Percentiles rank a stretch among this genome's conserved stretches.
These are phyloP conservation scores for Chionodraco myersi DNA, from an alignment of 2,113 vertebrate genomes.

Conservation along the genomic window DNA sequence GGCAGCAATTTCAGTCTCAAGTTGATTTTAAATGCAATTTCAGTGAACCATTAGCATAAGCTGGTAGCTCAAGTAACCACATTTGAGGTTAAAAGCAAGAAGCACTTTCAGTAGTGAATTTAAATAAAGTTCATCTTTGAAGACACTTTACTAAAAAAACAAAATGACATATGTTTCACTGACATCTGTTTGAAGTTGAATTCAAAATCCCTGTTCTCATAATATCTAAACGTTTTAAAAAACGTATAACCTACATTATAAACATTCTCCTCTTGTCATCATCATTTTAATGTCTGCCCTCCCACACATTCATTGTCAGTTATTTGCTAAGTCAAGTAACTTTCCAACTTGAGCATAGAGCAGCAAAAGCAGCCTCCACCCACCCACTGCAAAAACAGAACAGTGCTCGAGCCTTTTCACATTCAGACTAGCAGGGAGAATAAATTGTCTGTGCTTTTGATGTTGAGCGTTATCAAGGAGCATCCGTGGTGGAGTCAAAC, in stretches of 20 bases:
- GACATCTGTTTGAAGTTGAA: background rate
- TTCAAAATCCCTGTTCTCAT: background rate
- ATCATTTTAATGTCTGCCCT: constrained; percentile 30
- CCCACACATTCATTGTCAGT: constrained; percentile 56
- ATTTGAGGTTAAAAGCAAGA: background rate
- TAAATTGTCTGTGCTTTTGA: constrained; percentile 51
- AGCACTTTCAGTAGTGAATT: no score
- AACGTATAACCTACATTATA: background rate
- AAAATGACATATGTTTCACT: background rate
- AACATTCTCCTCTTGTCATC: constrained; percentile 1
- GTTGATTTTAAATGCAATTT: background rate
- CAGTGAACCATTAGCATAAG: background rate
- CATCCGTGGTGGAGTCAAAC: constrained; percentile 33
- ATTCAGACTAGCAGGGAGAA: constrained; percentile 46
- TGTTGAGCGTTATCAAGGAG: constrained; percentile 48
- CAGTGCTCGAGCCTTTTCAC: constrained; percentile 46
- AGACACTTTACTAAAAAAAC: background rate
- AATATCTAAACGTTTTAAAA: background rate
- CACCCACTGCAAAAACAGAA: constrained; percentile 48
- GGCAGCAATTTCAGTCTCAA: background rate
- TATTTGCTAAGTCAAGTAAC: constrained; percentile 44
- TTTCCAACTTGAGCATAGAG: constrained; percentile 40
- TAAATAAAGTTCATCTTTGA: background rate
- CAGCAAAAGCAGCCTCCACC: constrained; percentile 45
- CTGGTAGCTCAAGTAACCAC: background rate